Evolutionary conservation across 2,113 vertebrate genomes (phyloP).

Genomic region (Pterocles gutturalis): DNA sequence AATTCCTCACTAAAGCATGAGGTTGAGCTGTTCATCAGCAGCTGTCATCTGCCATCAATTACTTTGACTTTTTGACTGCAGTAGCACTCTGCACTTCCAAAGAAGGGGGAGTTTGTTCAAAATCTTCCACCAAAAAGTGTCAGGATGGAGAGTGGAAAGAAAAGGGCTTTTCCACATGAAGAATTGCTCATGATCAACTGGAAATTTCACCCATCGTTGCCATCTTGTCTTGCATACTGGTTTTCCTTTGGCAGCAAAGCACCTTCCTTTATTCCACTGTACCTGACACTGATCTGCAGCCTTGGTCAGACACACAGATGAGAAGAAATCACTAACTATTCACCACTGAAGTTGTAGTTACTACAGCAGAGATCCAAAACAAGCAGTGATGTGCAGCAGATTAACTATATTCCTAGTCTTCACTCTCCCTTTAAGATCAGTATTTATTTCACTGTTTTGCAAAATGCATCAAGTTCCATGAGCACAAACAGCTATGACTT

Average conservation of each 20-base stretch:
- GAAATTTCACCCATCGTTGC: background rate
- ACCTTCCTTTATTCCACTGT: background rate
- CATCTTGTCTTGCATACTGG: background rate
- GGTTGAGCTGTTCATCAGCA: background rate
- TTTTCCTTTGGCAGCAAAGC: background rate
- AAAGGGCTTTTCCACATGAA: background rate
- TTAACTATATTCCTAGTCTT: background rate
- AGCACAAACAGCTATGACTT: background rate
- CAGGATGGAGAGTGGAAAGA: background rate
- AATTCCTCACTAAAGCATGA: background rate
- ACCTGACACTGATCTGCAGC: background rate
- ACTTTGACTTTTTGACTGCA: background rate
- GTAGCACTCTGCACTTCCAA: background rate
- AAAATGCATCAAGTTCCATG: background rate
- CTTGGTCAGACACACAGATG: background rate
- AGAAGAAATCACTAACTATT: background rate
- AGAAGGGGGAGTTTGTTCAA: background rate
- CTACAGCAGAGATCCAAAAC: background rate
- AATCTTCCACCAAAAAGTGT: background rate
- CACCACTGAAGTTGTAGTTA: background rate
- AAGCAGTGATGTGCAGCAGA: background rate
- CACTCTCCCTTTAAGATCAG: background rate
- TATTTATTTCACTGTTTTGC: background rate
- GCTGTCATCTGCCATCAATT: background rate
- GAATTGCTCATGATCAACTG: background rate